These are phyloP conservation scores for Diadromus collaris DNA, from an alignment of 2,888 invertebrate species.

Conservation along the genomic window DNA sequence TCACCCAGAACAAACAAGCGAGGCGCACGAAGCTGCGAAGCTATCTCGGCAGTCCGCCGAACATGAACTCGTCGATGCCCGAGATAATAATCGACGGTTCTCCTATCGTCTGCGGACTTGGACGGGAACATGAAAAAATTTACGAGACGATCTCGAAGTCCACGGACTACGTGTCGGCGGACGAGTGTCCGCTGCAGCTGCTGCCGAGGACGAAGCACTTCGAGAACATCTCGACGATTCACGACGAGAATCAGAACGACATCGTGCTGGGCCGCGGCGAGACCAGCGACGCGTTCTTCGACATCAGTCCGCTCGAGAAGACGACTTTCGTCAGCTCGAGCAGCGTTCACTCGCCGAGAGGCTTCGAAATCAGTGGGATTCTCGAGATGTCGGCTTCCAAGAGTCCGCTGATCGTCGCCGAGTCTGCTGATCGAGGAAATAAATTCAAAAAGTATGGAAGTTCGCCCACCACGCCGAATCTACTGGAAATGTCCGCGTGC, in stretches of 20 bases:
- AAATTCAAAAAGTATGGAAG: not conserved
- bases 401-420: conserved; percentile 18
- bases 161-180: conserved; percentile 52
- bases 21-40: conserved; percentile 40
- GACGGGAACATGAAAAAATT: not conserved
- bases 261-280: conserved; percentile 42
- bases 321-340: conserved; percentile 24
- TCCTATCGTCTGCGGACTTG: not conserved
- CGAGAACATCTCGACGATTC: conserved; percentile 63
- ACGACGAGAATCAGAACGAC: conserved; percentile 68
- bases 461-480: conserved; percentile 52
- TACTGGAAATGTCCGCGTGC: conserved; percentile 39
- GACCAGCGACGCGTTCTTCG: not conserved
- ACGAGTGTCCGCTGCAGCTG: conserved; percentile 3
- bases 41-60: conserved; percentile 63
- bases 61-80: conserved; percentile 65
- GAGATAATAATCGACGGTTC: conserved; percentile 5
- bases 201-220: conserved; percentile 66
- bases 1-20: conserved; percentile 14
- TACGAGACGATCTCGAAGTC: conserved; percentile 62
- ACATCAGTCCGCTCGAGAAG: conserved; percentile 12
- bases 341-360: conserved; percentile 33
- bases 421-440: not conserved
- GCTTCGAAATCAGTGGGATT: conserved; percentile 50
- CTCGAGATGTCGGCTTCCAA: conserved; percentile 33